These are phyloP conservation scores for Troides oblongomaculatus DNA, from an alignment of 2,888 invertebrate species.

Conservation along the genomic window DNA sequence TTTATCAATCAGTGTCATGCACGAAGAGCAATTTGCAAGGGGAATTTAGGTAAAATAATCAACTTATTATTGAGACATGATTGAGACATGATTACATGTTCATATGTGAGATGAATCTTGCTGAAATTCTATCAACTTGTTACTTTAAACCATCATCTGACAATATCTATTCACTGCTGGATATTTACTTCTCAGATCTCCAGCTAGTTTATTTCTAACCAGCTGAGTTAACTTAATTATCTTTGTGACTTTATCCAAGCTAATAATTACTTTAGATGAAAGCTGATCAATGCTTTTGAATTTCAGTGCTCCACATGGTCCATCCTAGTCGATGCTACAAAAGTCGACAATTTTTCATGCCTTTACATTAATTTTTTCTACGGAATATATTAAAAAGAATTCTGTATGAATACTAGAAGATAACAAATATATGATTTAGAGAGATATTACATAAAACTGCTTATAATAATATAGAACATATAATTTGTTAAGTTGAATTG, in stretches of 20 bases:
- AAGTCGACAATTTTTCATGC: slow-evolving; percentile 55
- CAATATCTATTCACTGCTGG: too few relatives aligned
- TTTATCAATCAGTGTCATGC: slow-evolving; percentile 69
- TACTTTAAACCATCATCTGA: too few relatives aligned
- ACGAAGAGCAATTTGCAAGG: slow-evolving; percentile 57
- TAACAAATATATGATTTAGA: too few relatives aligned
- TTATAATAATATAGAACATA: too few relatives aligned
- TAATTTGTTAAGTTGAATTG: too few relatives aligned
- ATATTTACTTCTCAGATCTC: too few relatives aligned
- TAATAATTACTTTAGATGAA: not conserved
- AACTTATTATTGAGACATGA: not conserved
- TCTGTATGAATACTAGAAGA: not conserved
- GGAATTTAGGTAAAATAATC: slow-evolving; percentile 53
- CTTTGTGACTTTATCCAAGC: not conserved
- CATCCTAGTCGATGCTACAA: slow-evolving; percentile 57
- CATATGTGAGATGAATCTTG: not conserved
- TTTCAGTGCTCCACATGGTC: slow-evolving; percentile 64
- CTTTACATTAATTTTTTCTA: slow-evolving; percentile 29
- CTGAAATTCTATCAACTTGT: not conserved
- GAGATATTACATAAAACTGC: too few relatives aligned
- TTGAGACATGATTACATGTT: too few relatives aligned
- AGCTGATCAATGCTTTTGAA: not conserved
- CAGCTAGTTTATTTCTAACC: too few relatives aligned
- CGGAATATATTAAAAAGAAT: not conserved
- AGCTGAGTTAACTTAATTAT: not conserved